phyloP scores from a whole-genome alignment of 1,140 invertebrate genomes.

The Polypedilum pembai region DNA sequence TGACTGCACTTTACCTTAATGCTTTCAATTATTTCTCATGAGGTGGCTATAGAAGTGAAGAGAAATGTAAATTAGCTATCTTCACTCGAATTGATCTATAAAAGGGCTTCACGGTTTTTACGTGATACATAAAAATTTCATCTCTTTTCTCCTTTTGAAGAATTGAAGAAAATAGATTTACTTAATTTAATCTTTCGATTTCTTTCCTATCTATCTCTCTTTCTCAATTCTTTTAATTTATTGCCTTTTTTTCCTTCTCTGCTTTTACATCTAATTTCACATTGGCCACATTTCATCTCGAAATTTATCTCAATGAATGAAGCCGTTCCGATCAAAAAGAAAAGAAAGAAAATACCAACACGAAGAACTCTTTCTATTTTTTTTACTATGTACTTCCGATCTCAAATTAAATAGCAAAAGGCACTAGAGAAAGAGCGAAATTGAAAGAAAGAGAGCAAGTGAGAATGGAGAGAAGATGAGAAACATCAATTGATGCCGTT shows the following conservation, averaged over 20 bases:
- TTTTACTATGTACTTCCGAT: conserved; percentile 16
- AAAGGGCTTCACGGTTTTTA: conserved; percentile 2
- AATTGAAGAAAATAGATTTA: conserved; percentile 3
- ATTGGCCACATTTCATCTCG: neutral
- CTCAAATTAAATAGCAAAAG: conserved; percentile 3
- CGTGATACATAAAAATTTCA: neutral
- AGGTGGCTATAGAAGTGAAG: neutral
- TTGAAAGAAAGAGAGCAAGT: too few species aligned
- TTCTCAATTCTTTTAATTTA: too few species aligned
- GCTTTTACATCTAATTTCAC: neutral
- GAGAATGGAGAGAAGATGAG: neutral
- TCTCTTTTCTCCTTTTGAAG: neutral
- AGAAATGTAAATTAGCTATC: neutral
- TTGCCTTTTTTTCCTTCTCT: too few species aligned
- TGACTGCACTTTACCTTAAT: too few species aligned
- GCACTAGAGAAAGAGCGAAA: too few species aligned
- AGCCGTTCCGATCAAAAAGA: conserved; percentile 8
- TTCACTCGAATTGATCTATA: neutral
- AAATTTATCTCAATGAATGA: conserved; percentile 2
- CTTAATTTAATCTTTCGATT: neutral
- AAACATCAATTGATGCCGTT: conserved; percentile 17
- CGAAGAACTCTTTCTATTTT: neutral
- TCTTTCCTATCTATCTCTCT: neutral
- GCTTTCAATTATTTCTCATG: too few species aligned
- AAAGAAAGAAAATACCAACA: conserved; percentile 2